phyloP scores from a whole-genome alignment of 2,888 invertebrate species.

The Emesis furor region DNA sequence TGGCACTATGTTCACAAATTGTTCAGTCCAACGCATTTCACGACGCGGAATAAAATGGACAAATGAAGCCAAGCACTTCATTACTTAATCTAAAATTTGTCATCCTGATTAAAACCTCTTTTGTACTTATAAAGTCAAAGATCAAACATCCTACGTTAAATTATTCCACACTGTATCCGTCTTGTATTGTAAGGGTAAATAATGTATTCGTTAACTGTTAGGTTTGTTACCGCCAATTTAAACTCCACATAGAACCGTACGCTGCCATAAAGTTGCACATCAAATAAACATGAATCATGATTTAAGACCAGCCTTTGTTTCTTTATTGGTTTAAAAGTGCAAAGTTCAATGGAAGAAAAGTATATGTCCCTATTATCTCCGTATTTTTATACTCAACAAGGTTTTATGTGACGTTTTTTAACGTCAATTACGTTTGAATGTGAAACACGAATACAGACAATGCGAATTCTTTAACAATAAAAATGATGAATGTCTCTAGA shows the following conservation, averaged over 20 bases:
- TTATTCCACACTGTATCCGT: constrained; percentile 10
- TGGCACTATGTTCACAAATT: no score
- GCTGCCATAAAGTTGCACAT: background rate
- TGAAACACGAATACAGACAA: constrained; percentile 2
- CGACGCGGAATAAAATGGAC: no score
- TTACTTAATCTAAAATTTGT: no score
- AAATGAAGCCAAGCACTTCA: no score
- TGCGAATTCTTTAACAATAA: background rate
- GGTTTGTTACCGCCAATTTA: background rate
- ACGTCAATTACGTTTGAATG: constrained; percentile 8
- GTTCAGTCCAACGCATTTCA: no score
- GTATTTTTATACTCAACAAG: constrained; percentile 32
- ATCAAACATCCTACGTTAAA: background rate
- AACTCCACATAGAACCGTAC: constrained; percentile 5
- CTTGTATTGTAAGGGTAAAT: constrained; percentile 1
- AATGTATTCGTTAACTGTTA: constrained; percentile 7
- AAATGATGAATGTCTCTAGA: constrained; percentile 3
- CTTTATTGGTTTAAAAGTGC: constrained; percentile 62
- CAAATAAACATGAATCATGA: constrained; percentile 31
- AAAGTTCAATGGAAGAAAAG: constrained; percentile 61
- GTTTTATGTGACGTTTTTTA: constrained; percentile 28
- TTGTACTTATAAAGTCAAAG: background rate
- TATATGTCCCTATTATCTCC: constrained; percentile 15
- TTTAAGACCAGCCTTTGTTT: constrained; percentile 33
- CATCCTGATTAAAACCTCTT: no score